Evolutionary conservation across 2,113 vertebrate species (phyloP), one percentile per base, ranked within the genome.

Genomic region (Arvicanthis niloticus): DNA sequence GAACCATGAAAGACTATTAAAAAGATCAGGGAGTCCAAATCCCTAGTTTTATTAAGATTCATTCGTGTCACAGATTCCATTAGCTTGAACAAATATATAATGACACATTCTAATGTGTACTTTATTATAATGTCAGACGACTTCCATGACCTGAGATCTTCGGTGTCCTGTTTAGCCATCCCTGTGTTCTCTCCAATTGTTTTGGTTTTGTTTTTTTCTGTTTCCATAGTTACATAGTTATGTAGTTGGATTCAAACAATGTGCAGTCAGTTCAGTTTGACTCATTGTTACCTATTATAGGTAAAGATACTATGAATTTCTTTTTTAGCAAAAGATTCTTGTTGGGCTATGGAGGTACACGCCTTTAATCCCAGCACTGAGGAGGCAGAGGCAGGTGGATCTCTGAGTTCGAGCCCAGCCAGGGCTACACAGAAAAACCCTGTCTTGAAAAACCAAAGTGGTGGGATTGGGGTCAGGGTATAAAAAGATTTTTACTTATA

Each of bases 261-360:
- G 75, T 68, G 24, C 48, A 68, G 13, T 9, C 26, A 42, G 45
- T 75, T 56, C 45, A 75, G 3, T 45, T 81, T 88, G 76, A 53
- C 42, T 42, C 45, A 17, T 72, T 91, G 22, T 91, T 88, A 85
- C 6, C 53, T 91, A 72, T 45, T 88, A 84, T n/a, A 62, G 70
- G 65, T 93, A 91, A 84, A 77, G 42, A 26, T 93, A 21, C 48
- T 89, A 37, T 85, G 10, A 3, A 29, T 48, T 80, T 90, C 22
- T 21, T 48, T 87, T 86, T 75, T 95, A 90, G 60, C 19, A 67
- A 86, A 40, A 85, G 34, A 48, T 53, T 93, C 78, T 73, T 89
- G 8, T 21, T 73, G 72, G n/a, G 72, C n/a, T 40, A 19, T 73
- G 21, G n/a, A 40, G n/a, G 72, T 4, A 3, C 72, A 73, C 19